phyloP scores from a whole-genome alignment of 2,888 invertebrate genomes.

The Pollenia griseotomentosa region DNA sequence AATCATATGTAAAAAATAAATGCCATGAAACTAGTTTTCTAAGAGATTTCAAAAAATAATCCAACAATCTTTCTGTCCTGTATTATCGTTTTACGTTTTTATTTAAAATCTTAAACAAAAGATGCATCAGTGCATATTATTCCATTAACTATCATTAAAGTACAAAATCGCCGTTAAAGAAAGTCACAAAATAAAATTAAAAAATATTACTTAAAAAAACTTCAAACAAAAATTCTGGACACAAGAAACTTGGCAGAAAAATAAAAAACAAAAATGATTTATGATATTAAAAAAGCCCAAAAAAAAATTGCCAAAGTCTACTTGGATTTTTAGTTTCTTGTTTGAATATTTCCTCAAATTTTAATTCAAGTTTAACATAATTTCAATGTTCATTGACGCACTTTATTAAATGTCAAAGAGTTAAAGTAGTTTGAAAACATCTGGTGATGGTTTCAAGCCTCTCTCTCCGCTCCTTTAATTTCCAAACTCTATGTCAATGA shows the following conservation, averaged over 20 bases:
- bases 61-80: no score
- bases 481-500: neutral
- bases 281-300: constrained; percentile 8
- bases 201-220: neutral
- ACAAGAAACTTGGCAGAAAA: neutral
- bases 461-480: neutral
- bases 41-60: no score
- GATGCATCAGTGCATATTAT: no score
- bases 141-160: no score
- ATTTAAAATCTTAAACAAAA: no score
- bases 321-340: neutral
- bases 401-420: constrained; percentile 72
- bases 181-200: neutral
- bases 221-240: neutral
- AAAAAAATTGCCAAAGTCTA: constrained; percentile 24
- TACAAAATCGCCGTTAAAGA: no score
- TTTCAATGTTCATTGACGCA: constrained; percentile 62
- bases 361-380: constrained; percentile 55
- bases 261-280: constrained; percentile 28
- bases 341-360: neutral
- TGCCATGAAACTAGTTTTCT: no score
- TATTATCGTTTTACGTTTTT: no score
- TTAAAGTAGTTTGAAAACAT: constrained; percentile 63
- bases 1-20: no score
- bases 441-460: constrained; percentile 55